A percentile compares a stretch with the other conserved stretches of the same genome.
phyloP scores from a whole-genome alignment of 2,797 vertebrate species.

The Aldrovandia affinis region DNA sequence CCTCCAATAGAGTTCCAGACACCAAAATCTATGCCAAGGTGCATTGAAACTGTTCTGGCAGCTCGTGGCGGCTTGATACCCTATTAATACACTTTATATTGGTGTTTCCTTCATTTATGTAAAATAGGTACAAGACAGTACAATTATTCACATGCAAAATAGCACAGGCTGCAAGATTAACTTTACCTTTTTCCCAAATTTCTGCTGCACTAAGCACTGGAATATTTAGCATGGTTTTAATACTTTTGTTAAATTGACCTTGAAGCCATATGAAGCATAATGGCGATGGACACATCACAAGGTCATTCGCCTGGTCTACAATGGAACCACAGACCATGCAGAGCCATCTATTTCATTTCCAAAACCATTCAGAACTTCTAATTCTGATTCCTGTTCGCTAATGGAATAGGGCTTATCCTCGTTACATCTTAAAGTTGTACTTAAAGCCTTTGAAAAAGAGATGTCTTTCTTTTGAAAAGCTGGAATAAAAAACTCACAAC shows the following conservation, averaged over 20 bases:
- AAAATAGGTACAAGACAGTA: too few species aligned
- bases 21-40: too few species aligned
- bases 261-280: background rate
- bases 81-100: too few species aligned
- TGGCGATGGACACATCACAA: background rate
- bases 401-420: background rate
- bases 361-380: background rate
- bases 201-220: background rate
- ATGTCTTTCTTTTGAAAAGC: background rate
- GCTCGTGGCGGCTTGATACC: too few species aligned
- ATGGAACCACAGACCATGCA: background rate
- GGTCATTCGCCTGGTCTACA: background rate
- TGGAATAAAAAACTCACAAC: background rate
- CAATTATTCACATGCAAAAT: slow-evolving; percentile 7
- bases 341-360: background rate
- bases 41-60: too few species aligned
- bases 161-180: background rate
- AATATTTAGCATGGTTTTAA: background rate
- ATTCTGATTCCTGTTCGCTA: background rate
- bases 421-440: background rate
- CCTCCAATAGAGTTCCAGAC: too few species aligned
- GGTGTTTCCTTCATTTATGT: too few species aligned
- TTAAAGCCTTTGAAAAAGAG: background rate
- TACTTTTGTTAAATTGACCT: slow-evolving; percentile 11
- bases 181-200: background rate